phyloP scores from a whole-genome alignment of 2,888 invertebrate species.

The Apodemia mormo region DNA sequence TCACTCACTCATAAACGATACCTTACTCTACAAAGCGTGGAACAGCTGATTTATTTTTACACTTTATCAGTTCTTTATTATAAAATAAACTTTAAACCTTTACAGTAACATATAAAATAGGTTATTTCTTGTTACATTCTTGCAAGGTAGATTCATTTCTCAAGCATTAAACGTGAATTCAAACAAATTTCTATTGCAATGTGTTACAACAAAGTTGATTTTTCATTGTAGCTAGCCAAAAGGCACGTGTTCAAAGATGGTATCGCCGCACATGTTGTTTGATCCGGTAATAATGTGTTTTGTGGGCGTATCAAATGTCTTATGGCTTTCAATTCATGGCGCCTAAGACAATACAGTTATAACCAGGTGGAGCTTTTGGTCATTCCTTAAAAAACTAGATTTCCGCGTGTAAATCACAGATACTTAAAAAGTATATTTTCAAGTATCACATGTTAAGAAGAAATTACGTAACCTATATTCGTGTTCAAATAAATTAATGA shows the following conservation, averaged over 20 bases:
- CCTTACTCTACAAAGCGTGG: slow-evolving; percentile 32
- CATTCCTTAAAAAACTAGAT: slow-evolving; percentile 37
- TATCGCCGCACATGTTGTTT: slow-evolving; percentile 72
- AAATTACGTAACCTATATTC: too few species aligned
- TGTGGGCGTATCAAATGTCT: slow-evolving; percentile 76
- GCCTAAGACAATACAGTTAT: slow-evolving; percentile 53
- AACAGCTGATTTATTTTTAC: slow-evolving; percentile 70
- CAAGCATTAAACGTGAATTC: not conserved
- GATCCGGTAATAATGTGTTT: slow-evolving; percentile 72
- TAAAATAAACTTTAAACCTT: slow-evolving; percentile 18
- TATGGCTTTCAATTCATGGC: slow-evolving; percentile 54
- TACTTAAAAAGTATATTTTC: too few species aligned
- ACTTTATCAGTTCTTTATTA: slow-evolving; percentile 53
- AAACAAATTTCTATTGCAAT: slow-evolving; percentile 32
- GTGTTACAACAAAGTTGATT: slow-evolving; percentile 35
- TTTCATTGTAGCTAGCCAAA: slow-evolving; percentile 25
- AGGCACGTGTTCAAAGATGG: slow-evolving; percentile 66
- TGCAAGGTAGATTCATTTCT: slow-evolving; percentile 22
- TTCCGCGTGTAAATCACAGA: slow-evolving; percentile 24
- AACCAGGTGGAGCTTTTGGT: slow-evolving; percentile 34
- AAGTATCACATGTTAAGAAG: too few species aligned
- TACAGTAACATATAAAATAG: not conserved
- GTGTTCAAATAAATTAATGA: too few species aligned
- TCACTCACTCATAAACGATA: slow-evolving; percentile 29
- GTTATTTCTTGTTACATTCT: slow-evolving; percentile 6